Evolutionary conservation across 1,140 invertebrate genomes (phyloP).

Genomic region (Heliconius himera): DNA sequence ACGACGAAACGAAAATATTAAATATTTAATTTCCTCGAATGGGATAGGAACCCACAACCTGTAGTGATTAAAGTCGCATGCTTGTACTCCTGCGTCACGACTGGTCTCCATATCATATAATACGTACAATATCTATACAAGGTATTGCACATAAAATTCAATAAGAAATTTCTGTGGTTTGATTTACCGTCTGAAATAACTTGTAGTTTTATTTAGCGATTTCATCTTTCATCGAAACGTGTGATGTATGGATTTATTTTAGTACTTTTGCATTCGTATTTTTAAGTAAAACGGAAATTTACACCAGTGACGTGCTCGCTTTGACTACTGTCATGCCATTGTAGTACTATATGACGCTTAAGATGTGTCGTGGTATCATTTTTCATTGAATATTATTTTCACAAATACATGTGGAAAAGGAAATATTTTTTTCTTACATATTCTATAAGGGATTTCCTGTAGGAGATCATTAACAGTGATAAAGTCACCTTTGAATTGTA

Average conservation of each 20-base stretch:
- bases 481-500: too few species aligned
- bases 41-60: too few species aligned
- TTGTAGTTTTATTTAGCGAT: not conserved
- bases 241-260: not conserved
- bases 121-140: not conserved
- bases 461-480: too few species aligned
- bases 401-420: too few species aligned
- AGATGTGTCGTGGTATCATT: not conserved
- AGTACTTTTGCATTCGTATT: not conserved
- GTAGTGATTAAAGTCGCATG: too few species aligned
- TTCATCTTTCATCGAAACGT: not conserved
- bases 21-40: too few species aligned
- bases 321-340: not conserved
- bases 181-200: not conserved
- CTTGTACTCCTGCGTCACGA: too few species aligned
- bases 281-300: not conserved
- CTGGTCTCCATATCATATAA: too few species aligned
- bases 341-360: not conserved
- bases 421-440: too few species aligned
- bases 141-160: not conserved
- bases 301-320: not conserved
- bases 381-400: not conserved
- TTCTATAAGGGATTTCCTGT: too few species aligned
- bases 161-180: not conserved
- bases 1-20: too few species aligned